Evolutionary conservation across 2,888 invertebrate genomes (phyloP).

Genomic region (Eilema sororculum): DNA sequence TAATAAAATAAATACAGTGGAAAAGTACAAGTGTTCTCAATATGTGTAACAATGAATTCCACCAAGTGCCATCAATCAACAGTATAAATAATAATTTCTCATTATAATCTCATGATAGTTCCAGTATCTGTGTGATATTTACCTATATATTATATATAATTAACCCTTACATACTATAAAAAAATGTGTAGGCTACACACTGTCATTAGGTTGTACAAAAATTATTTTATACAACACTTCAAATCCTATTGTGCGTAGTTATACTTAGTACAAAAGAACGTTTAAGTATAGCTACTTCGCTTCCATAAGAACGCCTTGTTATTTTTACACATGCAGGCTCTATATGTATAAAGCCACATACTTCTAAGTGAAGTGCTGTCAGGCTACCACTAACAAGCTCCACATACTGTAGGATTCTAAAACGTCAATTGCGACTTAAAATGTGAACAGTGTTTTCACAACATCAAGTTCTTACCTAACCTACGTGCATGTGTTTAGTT

Average conservation of each 20-base stretch:
- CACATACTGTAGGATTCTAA: slow-evolving; percentile 40
- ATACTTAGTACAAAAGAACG: not conserved
- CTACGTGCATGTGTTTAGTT: not conserved
- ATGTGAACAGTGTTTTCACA: not conserved
- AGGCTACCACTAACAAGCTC: slow-evolving; percentile 50
- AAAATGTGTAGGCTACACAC: too few relatives aligned
- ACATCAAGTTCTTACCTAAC: not conserved
- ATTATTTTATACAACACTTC: too few relatives aligned
- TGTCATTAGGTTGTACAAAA: too few relatives aligned
- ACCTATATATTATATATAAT: too few relatives aligned
- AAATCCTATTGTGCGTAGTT: not conserved
- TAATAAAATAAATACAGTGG: too few relatives aligned
- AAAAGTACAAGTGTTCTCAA: too few relatives aligned
- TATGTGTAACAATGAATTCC: too few relatives aligned
- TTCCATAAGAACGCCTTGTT: slow-evolving; percentile 47
- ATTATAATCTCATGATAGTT: too few relatives aligned
- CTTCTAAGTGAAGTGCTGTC: slow-evolving; percentile 42
- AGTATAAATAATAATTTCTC: too few relatives aligned
- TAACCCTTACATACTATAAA: too few relatives aligned
- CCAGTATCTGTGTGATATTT: too few relatives aligned
- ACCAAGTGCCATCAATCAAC: too few relatives aligned
- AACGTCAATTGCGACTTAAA: slow-evolving; percentile 42
- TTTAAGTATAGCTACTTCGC: slow-evolving; percentile 24
- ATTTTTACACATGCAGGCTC: slow-evolving; percentile 40
- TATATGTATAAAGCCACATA: slow-evolving; percentile 19